Conservation (phyloP, 1,140 invertebrate genomes). For the Nebria ingens region DNA sequence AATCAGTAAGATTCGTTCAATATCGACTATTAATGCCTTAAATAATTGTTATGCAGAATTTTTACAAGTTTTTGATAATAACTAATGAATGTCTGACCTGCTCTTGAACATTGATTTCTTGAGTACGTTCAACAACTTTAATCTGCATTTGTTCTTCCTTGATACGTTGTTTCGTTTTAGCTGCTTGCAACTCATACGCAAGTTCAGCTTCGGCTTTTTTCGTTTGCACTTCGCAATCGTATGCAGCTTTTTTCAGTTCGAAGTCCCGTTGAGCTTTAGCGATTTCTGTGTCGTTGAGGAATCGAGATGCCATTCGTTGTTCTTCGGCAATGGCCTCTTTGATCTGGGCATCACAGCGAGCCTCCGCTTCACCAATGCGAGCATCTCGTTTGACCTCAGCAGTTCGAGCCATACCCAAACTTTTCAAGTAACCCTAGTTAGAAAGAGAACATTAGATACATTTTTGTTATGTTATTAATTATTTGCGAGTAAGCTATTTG, state of each 20-base stretch:
- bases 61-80: no score
- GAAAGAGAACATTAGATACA: no score
- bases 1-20: no score
- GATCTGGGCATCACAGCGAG: conserved; percentile 74
- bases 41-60: no score
- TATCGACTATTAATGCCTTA: no score
- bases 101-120: conserved; percentile 60
- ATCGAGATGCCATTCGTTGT: conserved; percentile 83
- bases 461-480: no score
- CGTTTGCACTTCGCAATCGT: conserved; percentile 93
- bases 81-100: no score
- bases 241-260: conserved; percentile 92
- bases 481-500: no score
- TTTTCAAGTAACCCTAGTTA: conserved; percentile 63
- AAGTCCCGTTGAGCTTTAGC: conserved; percentile 94
- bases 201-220: conserved; percentile 91
- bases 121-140: conserved; percentile 82
- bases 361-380: conserved; percentile 92
- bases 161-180: conserved; percentile 91
- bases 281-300: conserved; percentile 91
- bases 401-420: conserved; percentile 89
- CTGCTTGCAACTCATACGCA: conserved; percentile 88
- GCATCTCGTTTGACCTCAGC: conserved; percentile 95
- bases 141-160: conserved; percentile 97
- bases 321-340: conserved; percentile 94